These are phyloP conservation scores for Leucania comma DNA, from an alignment of 2,888 invertebrate genomes.

Conservation along the genomic window DNA sequence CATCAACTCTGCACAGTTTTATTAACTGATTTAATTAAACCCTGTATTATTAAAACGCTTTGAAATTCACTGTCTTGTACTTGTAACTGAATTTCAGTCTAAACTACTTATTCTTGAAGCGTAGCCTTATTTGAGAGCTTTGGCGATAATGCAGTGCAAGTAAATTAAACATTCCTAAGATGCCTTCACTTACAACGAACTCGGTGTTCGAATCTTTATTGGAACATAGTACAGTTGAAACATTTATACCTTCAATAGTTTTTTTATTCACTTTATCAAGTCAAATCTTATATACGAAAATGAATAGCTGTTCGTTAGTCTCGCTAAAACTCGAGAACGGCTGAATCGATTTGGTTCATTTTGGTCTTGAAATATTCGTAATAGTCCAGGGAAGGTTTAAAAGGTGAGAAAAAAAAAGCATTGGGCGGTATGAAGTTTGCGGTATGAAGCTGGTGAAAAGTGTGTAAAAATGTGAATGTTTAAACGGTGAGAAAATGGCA, in stretches of 20 bases:
- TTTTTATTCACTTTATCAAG: not conserved
- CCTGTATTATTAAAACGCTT: not conserved
- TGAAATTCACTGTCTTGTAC: not conserved
- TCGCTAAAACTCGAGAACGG: too few relatives aligned
- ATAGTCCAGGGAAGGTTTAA: too few relatives aligned
- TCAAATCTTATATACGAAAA: too few relatives aligned
- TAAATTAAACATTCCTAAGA: conserved; percentile 55
- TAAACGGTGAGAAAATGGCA: too few relatives aligned
- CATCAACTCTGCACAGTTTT: not conserved
- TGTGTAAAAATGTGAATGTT: too few relatives aligned
- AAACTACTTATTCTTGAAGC: conserved; percentile 8
- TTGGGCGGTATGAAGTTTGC: too few relatives aligned
- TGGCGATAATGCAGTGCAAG: conserved; percentile 23
- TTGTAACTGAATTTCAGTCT: conserved; percentile 15
- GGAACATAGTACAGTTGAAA: not conserved
- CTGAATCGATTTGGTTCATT: too few relatives aligned
- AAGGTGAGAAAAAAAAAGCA: too few relatives aligned
- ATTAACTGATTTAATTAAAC: not conserved
- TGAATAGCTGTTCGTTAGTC: too few relatives aligned
- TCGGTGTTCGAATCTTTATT: conserved; percentile 18
- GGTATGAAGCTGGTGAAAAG: too few relatives aligned
- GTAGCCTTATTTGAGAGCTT: conserved; percentile 10
- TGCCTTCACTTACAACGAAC: conserved; percentile 16
- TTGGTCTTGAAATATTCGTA: too few relatives aligned
- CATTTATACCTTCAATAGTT: not conserved